Base-by-base conservation (phyloP, 2,113 vertebrate genomes). In the Bettongia penicillata region DNA sequence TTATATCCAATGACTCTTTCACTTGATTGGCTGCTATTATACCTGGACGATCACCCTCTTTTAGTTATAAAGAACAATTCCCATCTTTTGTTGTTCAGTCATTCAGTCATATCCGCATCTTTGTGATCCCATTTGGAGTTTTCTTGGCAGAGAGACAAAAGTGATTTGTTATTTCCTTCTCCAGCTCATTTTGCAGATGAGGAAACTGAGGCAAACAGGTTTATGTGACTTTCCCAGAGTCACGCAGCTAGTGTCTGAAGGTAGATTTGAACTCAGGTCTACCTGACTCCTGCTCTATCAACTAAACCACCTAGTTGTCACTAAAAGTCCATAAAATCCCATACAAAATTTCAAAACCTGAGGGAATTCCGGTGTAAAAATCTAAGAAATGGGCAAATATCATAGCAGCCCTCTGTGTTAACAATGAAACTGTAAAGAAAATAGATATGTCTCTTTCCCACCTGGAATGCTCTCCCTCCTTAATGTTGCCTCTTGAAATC, bases 21-120 rank as follows among this genome's bases (percentile, higher is more conserved):
- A 96, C 94, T 92, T 96, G 61, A 28, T 91, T 92, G 84, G 55
- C 48, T 90, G 57, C 93, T 90, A 96, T 92, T 90, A 96, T 91
- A 95, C n/a, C 57, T 68, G 89, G 93, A 95, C 51, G 2, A 12
- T 22, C 8, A 51, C 89, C 47, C 52, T 93, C 57, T 47, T 93
- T 52, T 77, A 90, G 90, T 90, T 89, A 90, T 11, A 49, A 90
- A 61, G 90, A 93, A 91, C 95, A 24, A n/a, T 19, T 47, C 6
- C 50, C 28, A 52, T 84, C n/a, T 7, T 28, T 68, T 68, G 37
- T 11, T 28, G 9, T 31, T 37, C 57, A 61, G 3, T 61, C 28
- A 14, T 61, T 61, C 28, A 61, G 57, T 37, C 31, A 37, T 68
- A 25, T 68, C 31, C 12, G 3, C 3, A 3, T 68, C 2, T 16